Evolutionary conservation across 2,797 vertebrate species (phyloP).

Genomic region (Coluber constrictor): DNA sequence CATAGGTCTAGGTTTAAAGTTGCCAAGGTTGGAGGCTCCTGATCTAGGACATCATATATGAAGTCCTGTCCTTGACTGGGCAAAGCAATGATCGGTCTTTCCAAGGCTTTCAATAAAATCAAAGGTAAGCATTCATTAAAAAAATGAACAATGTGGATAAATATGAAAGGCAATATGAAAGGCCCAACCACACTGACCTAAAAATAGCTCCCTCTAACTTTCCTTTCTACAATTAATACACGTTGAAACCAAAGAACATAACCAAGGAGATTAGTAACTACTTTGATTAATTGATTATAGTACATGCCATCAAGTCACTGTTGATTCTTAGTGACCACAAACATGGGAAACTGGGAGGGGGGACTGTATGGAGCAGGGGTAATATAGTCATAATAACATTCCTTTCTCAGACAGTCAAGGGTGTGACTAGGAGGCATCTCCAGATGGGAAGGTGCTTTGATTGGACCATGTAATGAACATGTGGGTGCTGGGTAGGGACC

Average conservation of each 20-base stretch:
- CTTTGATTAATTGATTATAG: background rate
- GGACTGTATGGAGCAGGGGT: too few species aligned
- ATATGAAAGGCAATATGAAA: background rate
- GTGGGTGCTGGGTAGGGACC: too few species aligned
- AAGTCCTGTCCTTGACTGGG: background rate
- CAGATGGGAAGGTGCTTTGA: too few species aligned
- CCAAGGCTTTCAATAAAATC: background rate
- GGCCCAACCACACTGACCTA: background rate
- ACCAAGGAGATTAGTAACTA: background rate
- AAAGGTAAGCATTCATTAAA: background rate
- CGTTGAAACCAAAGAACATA: background rate
- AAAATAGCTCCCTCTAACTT: background rate
- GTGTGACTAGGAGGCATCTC: too few species aligned
- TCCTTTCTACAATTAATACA: background rate
- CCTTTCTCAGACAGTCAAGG: too few species aligned
- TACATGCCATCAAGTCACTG: background rate
- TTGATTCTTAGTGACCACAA: background rate
- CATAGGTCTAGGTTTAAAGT: too few species aligned
- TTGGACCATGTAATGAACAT: too few species aligned
- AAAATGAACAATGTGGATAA: background rate
- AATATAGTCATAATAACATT: too few species aligned
- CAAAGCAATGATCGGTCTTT: background rate
- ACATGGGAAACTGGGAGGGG: too few species aligned
- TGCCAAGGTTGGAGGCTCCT: too few species aligned
- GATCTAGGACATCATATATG: background rate